Conservation (phyloP, 2,888 invertebrate species). For the Dryomyza anilis region DNA sequence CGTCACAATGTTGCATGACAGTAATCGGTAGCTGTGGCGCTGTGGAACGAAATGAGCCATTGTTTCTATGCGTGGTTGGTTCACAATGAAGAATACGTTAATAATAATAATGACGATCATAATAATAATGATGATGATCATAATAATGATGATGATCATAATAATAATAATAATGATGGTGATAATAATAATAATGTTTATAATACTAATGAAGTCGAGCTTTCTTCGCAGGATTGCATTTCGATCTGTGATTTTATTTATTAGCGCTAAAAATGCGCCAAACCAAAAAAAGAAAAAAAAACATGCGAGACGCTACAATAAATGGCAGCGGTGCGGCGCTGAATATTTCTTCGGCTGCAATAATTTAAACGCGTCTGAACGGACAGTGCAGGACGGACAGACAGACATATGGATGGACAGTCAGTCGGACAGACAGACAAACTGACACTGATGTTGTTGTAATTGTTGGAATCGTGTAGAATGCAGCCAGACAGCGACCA, state of each 20-base stretch:
- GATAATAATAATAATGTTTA: background rate
- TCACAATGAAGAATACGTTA: too few relatives aligned
- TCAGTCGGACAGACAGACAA: background rate
- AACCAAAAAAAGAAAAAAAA: background rate
- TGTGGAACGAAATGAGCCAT: background rate
- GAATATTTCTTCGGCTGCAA: background rate
- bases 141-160: background rate
- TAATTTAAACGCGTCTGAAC: background rate
- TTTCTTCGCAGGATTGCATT: background rate
- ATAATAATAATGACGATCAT: background rate
- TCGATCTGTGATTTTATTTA: slow-evolving; percentile 10
- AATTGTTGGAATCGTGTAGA: background rate
- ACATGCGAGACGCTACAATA: too few relatives aligned
- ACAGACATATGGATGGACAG: background rate
- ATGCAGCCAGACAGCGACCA: too few relatives aligned
- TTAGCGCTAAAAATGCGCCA: slow-evolving; percentile 2
- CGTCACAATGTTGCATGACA: too few relatives aligned
- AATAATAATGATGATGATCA: background rate
- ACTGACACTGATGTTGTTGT: background rate
- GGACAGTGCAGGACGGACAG: background rate
- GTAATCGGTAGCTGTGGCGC: too few relatives aligned
- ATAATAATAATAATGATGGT: too few relatives aligned
- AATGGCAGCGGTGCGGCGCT: too few relatives aligned
- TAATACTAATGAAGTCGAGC: background rate
- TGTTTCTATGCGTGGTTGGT: background rate